A percentile compares a stretch with the other conserved stretches of the same genome.
phyloP scores from a whole-genome alignment of 2,113 vertebrate genomes.

The human (Homo sapiens) region GRCh38 chr3:23421001-23421500 shows the following conservation, averaged over 20 bases:
- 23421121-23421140: not conserved
- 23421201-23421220: not conserved
- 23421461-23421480: too few species aligned
- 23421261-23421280: not conserved
- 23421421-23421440: too few species aligned
- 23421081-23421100: not conserved
- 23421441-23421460: too few species aligned
- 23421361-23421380: too few species aligned
- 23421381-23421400: too few species aligned
- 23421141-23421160: not conserved
- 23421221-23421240: not conserved
- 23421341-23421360: too few species aligned
- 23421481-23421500: too few species aligned
- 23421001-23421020: not conserved
- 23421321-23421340: too few species aligned
- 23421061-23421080: not conserved
- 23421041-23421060: not conserved
- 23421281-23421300: not conserved
- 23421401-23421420: too few species aligned
- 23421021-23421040: not conserved
- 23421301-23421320: not conserved
- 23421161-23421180: not conserved
- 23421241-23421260: not conserved
- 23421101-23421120: not conserved
- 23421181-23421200: not conserved